phyloP scores from a whole-genome alignment of 1,140 invertebrate species.

The Drosophila nannoptera region DNA sequence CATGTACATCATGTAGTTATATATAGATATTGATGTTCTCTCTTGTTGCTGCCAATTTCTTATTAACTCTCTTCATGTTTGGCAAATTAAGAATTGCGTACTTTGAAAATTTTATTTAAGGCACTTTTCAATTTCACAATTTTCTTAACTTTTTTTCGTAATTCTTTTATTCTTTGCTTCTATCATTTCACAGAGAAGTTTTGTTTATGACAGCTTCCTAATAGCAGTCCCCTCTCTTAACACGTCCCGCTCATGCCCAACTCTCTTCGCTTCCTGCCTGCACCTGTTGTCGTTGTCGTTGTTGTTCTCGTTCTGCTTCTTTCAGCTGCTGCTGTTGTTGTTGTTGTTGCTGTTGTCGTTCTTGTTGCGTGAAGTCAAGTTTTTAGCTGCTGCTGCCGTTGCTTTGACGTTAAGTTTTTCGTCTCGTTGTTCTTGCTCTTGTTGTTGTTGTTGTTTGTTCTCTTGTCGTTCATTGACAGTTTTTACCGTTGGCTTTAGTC shows the following conservation, averaged over 20 bases:
- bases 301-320: slow-evolving; percentile 26
- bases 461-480: slow-evolving; percentile 62
- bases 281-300: slow-evolving; percentile 42
- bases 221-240: neutral
- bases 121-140: slow-evolving; percentile 18
- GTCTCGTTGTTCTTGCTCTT: slow-evolving; percentile 12
- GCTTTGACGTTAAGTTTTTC: slow-evolving; percentile 60
- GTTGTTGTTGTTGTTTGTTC: neutral
- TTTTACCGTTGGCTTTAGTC: slow-evolving; percentile 53
- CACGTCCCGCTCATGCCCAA: neutral
- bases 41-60: too few species aligned
- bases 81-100: neutral
- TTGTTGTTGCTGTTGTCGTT: slow-evolving; percentile 44
- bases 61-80: neutral
- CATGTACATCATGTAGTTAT: too few species aligned
- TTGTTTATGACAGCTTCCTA: slow-evolving; percentile 50
- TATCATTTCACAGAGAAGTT: slow-evolving; percentile 21
- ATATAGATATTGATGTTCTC: too few species aligned
- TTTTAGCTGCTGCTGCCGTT: slow-evolving; percentile 49
- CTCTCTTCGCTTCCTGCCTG: neutral
- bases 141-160: neutral
- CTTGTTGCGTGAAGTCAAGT: slow-evolving; percentile 57
- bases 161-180: slow-evolving; percentile 12
- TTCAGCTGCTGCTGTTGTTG: slow-evolving; percentile 9
- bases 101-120: neutral